A percentile compares a stretch with the other conserved stretches of the same genome.
Evolutionary conservation across 2,113 vertebrate species (phyloP).

Genomic region (Corvus moneduloides): DNA sequence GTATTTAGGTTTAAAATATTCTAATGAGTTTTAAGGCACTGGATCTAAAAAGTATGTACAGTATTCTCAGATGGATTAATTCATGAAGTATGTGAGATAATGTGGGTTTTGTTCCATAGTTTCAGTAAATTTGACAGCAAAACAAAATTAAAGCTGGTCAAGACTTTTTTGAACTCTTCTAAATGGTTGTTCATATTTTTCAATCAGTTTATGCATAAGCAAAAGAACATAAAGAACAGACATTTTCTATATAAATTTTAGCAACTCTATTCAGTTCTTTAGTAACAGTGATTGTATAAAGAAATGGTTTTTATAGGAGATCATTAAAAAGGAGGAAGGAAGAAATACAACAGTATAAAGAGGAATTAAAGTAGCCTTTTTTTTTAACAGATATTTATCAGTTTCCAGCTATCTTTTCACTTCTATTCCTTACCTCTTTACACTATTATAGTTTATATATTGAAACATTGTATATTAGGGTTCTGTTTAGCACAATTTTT

Average conservation of each 20-base stretch:
- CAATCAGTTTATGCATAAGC: background rate
- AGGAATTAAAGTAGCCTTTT: background rate
- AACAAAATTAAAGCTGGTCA: background rate
- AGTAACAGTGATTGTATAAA: background rate
- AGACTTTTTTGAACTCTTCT: background rate
- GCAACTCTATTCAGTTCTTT: background rate
- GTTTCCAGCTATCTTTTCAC: background rate
- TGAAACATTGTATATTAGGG: background rate
- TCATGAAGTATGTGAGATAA: background rate
- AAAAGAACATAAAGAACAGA: background rate
- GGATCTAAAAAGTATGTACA: background rate
- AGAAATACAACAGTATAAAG: background rate
- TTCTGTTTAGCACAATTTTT: background rate
- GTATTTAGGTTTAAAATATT: background rate
- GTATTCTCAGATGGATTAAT: background rate
- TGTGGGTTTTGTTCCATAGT: background rate
- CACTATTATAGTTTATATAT: background rate
- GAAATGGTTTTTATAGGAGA: background rate
- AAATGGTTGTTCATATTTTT: background rate
- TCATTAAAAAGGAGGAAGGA: background rate
- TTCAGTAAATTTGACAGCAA: background rate
- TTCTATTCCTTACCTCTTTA: background rate
- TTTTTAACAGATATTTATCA: background rate
- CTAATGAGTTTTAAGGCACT: background rate
- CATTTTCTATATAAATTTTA: background rate